Evolutionary conservation across 2,797 vertebrate species (phyloP), one percentile per base, ranked within the genome.

Genomic region (Dendrocincla tyrannina): DNA sequence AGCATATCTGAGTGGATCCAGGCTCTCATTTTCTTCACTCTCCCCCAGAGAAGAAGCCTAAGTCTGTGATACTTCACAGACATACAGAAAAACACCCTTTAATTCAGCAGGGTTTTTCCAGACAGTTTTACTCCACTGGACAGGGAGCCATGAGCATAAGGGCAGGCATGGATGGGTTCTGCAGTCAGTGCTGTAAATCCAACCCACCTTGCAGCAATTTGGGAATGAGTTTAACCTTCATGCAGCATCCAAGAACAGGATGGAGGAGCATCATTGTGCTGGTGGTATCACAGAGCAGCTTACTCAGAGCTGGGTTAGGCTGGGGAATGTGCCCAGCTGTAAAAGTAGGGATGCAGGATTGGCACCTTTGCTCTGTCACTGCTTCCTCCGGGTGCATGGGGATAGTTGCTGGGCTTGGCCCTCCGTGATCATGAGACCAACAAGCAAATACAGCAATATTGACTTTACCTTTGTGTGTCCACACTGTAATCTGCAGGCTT

Each of bases 361-460:
- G 46, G 53, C 85, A 47, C 23, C 23, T 89, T 49, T 56, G 32
- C 33, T 50, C 53, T 53, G 25, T 15, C 23, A 33, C 5, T 23
- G 47, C 42, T 59, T 24, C n/a, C 22, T 42, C n/a, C 0, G 2
- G 47, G 32, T 35, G 23, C 42, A 27, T 53, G 35, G 22, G 92
- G 17, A 66, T 39, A 62, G n/a, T 17, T 30, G 13, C 32, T 85
- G 30, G 42, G 5, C 82, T 39, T 73, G 53, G 32, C 41, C 39
- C 28, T 72, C 46, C 0, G 1, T 1, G 0, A n/a, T 77, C 93
- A 94, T 0, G 1, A 58, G 59, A 23, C 32, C 64, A 44, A 76
- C 10, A 49, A 75, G 80, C 58, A 96, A 92, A 89, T n/a, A 94
- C 2, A 20, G 60, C 23, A 49, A 66, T 90, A 86, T 81, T 94